These are phyloP conservation scores for Champsocephalus esox DNA, from an alignment of 2,797 vertebrate genomes.

Conservation along the genomic window DNA sequence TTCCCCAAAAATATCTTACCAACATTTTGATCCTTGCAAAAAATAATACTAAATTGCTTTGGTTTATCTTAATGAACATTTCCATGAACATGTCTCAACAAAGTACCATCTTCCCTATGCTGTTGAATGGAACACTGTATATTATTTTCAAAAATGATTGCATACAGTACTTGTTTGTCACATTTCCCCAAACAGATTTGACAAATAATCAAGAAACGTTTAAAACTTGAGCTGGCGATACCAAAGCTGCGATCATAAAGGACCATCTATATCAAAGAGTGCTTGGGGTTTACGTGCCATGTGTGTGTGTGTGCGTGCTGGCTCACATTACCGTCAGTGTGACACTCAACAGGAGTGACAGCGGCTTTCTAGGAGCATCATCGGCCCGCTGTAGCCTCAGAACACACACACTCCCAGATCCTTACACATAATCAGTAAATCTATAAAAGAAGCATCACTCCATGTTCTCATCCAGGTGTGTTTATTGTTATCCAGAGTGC, in stretches of 20 bases:
- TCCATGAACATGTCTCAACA: not conserved
- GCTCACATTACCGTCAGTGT: constrained; percentile 50
- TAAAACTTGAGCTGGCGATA: not conserved
- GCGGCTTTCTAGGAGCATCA: constrained; percentile 74
- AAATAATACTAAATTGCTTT: not conserved
- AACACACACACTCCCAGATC: constrained; percentile 34
- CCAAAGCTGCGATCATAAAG: not conserved
- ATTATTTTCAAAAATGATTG: not conserved
- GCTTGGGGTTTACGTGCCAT: constrained; percentile 25
- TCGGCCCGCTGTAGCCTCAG: constrained; percentile 52
- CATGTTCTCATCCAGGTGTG: constrained; percentile 60
- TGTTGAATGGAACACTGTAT: not conserved
- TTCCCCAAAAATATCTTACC: not conserved
- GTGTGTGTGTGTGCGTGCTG: constrained; percentile 26
- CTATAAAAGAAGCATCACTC: constrained; percentile 19
- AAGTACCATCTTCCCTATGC: not conserved
- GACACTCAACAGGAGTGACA: constrained; percentile 66
- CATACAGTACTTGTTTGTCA: not conserved
- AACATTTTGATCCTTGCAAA: not conserved
- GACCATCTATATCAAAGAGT: constrained; percentile 14
- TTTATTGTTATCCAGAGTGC: constrained; percentile 76
- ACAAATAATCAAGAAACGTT: not conserved
- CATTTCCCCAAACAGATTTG: not conserved
- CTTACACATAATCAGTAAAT: not conserved
- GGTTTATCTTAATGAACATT: not conserved